Conservation (phyloP, 2,113 vertebrate genomes). For the Tetraodon nigroviridis region DNA sequence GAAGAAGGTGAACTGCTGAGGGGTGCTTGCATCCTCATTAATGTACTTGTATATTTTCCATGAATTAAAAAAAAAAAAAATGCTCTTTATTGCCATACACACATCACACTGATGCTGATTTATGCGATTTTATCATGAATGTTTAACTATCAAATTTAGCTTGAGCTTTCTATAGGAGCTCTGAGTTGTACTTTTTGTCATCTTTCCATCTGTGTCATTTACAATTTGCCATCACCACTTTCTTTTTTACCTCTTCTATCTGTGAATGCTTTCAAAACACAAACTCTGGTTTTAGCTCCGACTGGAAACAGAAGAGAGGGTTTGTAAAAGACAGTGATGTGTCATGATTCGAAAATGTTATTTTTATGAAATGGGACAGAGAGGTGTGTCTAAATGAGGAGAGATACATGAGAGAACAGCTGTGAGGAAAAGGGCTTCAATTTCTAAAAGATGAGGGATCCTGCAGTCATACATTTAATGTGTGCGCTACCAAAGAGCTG, state of each 20-base stretch:
- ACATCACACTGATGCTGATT: background rate
- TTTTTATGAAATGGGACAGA: slow-evolving; percentile 30
- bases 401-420: slow-evolving; percentile 5
- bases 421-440: background rate
- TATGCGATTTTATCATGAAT: background rate
- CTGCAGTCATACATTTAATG: slow-evolving; percentile 38
- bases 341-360: slow-evolving; percentile 12
- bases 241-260: slow-evolving; percentile 3
- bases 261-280: background rate
- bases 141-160: background rate
- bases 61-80: too few relatives aligned
- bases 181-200: background rate
- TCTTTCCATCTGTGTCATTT: background rate
- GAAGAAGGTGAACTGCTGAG: too few relatives aligned
- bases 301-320: background rate
- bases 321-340: slow-evolving; percentile 5
- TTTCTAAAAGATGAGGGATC: slow-evolving; percentile 20
- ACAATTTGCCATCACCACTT: background rate
- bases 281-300: background rate
- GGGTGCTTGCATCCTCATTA: too few relatives aligned
- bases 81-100: too few relatives aligned
- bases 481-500: slow-evolving; percentile 39
- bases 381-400: slow-evolving; percentile 23
- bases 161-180: too few relatives aligned
- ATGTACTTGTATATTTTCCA: too few relatives aligned